phyloP scores from a whole-genome alignment of 2,888 invertebrate genomes.

The Agrilus biguttatus region DNA sequence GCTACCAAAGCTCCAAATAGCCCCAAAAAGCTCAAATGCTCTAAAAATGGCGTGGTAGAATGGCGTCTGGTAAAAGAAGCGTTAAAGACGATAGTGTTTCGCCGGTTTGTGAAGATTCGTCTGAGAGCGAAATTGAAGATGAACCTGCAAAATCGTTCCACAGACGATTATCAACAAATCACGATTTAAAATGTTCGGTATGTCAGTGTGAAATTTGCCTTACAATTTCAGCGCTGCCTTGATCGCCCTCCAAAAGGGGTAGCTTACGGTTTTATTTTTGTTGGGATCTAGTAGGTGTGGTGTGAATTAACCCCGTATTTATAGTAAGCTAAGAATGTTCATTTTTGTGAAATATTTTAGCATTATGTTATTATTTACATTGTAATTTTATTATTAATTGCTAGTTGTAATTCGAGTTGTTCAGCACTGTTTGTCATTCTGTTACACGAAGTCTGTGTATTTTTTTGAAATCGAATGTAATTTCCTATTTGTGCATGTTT shows the following conservation, averaged over 20 bases:
- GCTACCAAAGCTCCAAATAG: too few relatives aligned
- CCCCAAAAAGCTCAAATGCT: too few relatives aligned
- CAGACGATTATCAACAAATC: slow-evolving; percentile 68
- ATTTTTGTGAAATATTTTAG: not conserved
- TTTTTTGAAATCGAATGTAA: too few relatives aligned
- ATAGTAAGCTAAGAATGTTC: not conserved
- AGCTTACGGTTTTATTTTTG: slow-evolving; percentile 17
- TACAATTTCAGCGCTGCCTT: slow-evolving; percentile 8
- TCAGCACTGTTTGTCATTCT: too few relatives aligned
- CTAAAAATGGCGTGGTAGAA: slow-evolving; percentile 10
- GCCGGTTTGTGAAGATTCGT: slow-evolving; percentile 41
- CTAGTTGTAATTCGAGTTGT: too few relatives aligned
- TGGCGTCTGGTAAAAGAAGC: slow-evolving; percentile 26
- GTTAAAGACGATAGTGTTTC: slow-evolving; percentile 25
- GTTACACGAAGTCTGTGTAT: too few relatives aligned
- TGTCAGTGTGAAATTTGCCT: slow-evolving; percentile 25
- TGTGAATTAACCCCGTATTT: slow-evolving; percentile 2
- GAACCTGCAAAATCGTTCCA: slow-evolving; percentile 64
- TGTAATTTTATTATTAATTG: slow-evolving; percentile 1
- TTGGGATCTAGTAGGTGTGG: slow-evolving; percentile 14
- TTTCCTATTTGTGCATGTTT: too few relatives aligned
- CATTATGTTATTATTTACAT: slow-evolving; percentile 1
- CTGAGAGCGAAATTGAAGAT: slow-evolving; percentile 73
- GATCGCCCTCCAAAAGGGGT: slow-evolving; percentile 14
- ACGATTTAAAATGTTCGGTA: slow-evolving; percentile 68